These are phyloP conservation scores for Amaurobius ferox DNA, from an alignment of 2,888 invertebrate species.

Conservation along the genomic window DNA sequence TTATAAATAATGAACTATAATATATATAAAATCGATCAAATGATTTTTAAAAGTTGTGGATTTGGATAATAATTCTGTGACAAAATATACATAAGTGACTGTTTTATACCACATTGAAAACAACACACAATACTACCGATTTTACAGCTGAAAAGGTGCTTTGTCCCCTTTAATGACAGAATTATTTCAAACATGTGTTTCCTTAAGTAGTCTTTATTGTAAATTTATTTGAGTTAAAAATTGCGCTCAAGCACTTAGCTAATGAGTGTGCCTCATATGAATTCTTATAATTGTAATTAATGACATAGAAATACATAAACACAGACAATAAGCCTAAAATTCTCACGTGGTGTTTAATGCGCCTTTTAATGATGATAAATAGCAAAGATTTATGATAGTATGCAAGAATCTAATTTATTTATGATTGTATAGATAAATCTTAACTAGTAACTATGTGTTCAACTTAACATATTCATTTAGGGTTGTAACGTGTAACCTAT, in stretches of 20 bases:
- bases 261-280: conserved; percentile 3
- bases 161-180: too few relatives aligned
- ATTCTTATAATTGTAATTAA: conserved; percentile 12
- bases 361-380: conserved; percentile 12
- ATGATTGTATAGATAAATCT: not conserved
- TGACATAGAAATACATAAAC: conserved; percentile 5
- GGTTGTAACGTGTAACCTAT: not conserved
- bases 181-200: too few relatives aligned
- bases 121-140: too few relatives aligned
- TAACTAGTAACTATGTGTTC: not conserved
- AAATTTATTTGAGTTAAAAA: not conserved
- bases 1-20: too few relatives aligned
- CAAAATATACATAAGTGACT: too few relatives aligned
- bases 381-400: not conserved
- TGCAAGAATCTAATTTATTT: not conserved
- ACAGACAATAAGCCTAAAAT: conserved; percentile 14
- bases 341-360: conserved; percentile 7
- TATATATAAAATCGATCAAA: too few relatives aligned
- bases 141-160: too few relatives aligned
- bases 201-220: not conserved
- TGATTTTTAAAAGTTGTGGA: too few relatives aligned
- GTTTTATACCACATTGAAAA: too few relatives aligned
- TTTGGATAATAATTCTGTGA: too few relatives aligned
- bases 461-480: not conserved
- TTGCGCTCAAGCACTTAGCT: conserved; percentile 1